A percentile compares a stretch with the other conserved stretches of the same genome.
Evolutionary conservation across 2,113 vertebrate genomes (phyloP).

Genomic region (Lethenteron reissneri): DNA sequence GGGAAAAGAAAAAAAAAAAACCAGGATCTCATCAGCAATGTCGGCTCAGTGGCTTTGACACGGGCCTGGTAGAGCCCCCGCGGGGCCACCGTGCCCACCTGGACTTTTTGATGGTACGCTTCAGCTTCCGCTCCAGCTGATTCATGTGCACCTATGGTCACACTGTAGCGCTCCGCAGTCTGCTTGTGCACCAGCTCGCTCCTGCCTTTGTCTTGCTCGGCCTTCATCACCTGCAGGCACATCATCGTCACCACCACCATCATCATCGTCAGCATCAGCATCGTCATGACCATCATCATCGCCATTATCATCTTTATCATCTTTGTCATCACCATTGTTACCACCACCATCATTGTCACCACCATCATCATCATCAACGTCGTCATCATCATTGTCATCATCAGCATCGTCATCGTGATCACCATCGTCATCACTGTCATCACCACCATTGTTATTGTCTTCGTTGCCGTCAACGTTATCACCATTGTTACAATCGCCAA

Average conservation of each 20-base stretch:
- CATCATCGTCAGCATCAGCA: conserved; percentile 11
- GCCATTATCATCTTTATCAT: conserved; percentile 8
- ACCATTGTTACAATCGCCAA: too few relatives aligned
- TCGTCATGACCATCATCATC: conserved; percentile 6
- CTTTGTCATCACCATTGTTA: neutral
- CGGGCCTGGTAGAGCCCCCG: too few relatives aligned
- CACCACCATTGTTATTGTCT: too few relatives aligned
- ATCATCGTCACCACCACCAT: conserved; percentile 2
- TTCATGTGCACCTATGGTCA: conserved; percentile 67
- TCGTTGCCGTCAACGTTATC: too few relatives aligned
- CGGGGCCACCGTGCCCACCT: conserved; percentile 32
- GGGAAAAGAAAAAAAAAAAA: too few relatives aligned
- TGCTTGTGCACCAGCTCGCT: conserved; percentile 78
- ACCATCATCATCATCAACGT: too few relatives aligned
- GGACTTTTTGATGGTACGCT: conserved; percentile 83
- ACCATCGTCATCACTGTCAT: too few relatives aligned
- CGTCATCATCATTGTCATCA: too few relatives aligned
- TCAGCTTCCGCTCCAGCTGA: conserved; percentile 88
- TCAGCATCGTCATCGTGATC: too few relatives aligned
- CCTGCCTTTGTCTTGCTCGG: conserved; percentile 60
- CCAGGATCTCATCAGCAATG: too few relatives aligned
- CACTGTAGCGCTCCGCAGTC: conserved; percentile 66
- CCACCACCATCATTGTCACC: too few relatives aligned
- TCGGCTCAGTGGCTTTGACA: too few relatives aligned
- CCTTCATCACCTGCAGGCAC: conserved; percentile 66